A percentile compares a stretch with the other conserved stretches of the same genome.
Conservation (phyloP, 92 coral and sea anemone species). For the Heliopora coerulea region DNA sequence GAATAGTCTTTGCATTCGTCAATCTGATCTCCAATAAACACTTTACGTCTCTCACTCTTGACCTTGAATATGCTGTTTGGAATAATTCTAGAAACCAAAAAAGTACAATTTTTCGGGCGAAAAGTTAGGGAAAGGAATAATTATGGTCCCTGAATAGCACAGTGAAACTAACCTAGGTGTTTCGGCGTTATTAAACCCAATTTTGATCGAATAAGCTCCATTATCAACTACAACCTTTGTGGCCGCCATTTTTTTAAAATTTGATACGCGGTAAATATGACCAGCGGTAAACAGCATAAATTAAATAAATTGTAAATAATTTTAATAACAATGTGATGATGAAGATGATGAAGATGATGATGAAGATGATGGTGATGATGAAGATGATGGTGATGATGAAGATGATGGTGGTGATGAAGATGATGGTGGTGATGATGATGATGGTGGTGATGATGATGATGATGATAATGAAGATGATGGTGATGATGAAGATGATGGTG, state of each 20-base stretch:
- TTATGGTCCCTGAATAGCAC: background rate
- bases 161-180: constrained; percentile 61
- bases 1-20: constrained; percentile 96
- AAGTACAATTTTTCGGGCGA: background rate
- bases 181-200: constrained; percentile 67
- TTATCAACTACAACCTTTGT: constrained; percentile 68
- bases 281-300: background rate
- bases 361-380: too few relatives aligned
- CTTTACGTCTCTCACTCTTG: constrained; percentile 86
- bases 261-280: background rate
- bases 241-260: constrained; percentile 78
- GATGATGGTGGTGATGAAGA: too few relatives aligned
- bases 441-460: too few relatives aligned
- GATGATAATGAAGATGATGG: too few relatives aligned
- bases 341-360: too few relatives aligned
- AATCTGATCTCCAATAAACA: constrained; percentile 89
- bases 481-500: too few relatives aligned
- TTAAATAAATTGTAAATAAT: too few relatives aligned
- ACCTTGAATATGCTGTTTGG: constrained; percentile 93
- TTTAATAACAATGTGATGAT: too few relatives aligned
- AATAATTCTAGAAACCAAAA: constrained; percentile 52
- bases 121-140: background rate
- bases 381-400: too few relatives aligned
- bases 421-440: too few relatives aligned
- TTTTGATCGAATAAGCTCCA: constrained; percentile 75